Conservation (phyloP, 2,797 vertebrate genomes). For the Onychomys arenicola region DNA sequence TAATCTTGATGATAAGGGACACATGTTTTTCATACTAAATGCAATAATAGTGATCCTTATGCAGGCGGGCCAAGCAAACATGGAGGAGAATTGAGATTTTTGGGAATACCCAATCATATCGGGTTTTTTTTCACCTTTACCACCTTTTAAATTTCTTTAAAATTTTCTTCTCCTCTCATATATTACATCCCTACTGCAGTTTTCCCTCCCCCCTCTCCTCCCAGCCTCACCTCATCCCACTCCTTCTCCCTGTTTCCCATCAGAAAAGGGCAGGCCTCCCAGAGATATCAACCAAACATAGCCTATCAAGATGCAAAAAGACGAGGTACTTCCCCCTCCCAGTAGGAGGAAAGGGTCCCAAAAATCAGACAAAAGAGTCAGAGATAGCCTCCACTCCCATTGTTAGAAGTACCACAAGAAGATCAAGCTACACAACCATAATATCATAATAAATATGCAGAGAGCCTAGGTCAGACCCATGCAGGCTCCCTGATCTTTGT, state of each 20-base stretch:
- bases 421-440: not conserved
- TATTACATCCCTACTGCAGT: not conserved
- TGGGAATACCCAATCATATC: not conserved
- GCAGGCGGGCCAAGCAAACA: constrained; percentile 10
- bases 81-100: not conserved
- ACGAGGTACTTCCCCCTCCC: not conserved
- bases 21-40: constrained; percentile 7
- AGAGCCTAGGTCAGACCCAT: not conserved
- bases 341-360: not conserved
- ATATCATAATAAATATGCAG: not conserved
- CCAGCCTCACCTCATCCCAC: not conserved
- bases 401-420: not conserved
- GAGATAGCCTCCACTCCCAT: not conserved
- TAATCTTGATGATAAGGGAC: not conserved
- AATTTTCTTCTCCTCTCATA: not conserved
- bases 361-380: not conserved
- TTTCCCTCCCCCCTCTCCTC: not conserved
- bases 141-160: not conserved
- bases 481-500: not conserved
- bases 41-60: not conserved
- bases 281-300: not conserved
- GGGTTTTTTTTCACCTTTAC: not conserved
- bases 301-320: not conserved
- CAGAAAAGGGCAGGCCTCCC: not conserved
- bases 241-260: not conserved